Evolutionary conservation across 1,140 invertebrate species (phyloP), one percentile per base, ranked within the genome.

Genomic region (Trichonephila inaurata): DNA sequence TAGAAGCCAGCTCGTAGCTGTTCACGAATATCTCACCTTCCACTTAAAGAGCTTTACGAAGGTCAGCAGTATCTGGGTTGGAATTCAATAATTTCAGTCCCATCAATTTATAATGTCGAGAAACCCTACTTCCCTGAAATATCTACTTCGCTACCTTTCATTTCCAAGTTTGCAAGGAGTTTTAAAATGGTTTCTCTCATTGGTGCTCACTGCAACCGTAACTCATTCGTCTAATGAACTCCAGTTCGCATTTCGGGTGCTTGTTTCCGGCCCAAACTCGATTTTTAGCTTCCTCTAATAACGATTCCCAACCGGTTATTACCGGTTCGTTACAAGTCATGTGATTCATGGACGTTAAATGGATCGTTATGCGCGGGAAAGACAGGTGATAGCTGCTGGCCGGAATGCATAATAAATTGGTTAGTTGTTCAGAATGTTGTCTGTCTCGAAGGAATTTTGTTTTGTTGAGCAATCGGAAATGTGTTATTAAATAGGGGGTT

Each of bases 211-310:
- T 77, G 72, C 72, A 33, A 40, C 72, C 62, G 33, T 33, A 51
- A 64, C 62, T 44, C 28, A 44, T 33, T 69, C 66, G 10, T 89
- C 60, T 51, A 90, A 90, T 90, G 89, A 90, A 90, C 69, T 81
- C 28, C 28, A 81, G 72, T 81, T 90, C 24, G 24, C 44, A 61
- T 81, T 69, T 81, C 51, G 19, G 64, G n/a, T 33, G 89, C 10
- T 61, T 77, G 72, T 77, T 77, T 77, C 72, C 72, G 72, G 72
- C 28, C 51, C 2, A 77, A 77, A 77, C 64, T 86, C 61, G 82
- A 86, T 92, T 92, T 92, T 92, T 86, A 51, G 82, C 62, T 92
- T 87, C 91, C 91, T 92, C 83, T 87, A 83, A 91, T 92, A 92
- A 92, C 64, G 51, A 60, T 85, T 44, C 16, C 33, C 33, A 83